A percentile compares a stretch with the other conserved stretches of the same genome.
Evolutionary conservation across 2,888 invertebrate species (phyloP).

Genomic region (Amaurobius ferox): DNA sequence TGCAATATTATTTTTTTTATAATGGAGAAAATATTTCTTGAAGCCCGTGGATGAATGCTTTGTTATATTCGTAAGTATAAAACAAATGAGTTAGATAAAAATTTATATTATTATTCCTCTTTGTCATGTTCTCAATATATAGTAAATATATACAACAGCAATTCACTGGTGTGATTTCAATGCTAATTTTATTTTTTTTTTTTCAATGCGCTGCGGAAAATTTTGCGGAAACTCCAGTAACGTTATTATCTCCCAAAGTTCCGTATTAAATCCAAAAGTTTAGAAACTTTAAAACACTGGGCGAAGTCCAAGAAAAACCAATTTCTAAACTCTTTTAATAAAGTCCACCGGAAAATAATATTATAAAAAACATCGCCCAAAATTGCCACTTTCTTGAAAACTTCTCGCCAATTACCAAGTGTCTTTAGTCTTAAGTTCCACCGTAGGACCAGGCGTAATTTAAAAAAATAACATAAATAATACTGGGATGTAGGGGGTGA

Average conservation of each 20-base stretch:
- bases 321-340: slow-evolving; percentile 70
- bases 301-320: slow-evolving; percentile 42
- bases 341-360: slow-evolving; percentile 42
- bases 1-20: too few species aligned
- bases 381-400: slow-evolving; percentile 57
- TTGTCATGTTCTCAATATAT: too few species aligned
- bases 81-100: too few species aligned
- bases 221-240: not conserved
- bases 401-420: slow-evolving; percentile 65
- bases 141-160: too few species aligned
- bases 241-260: not conserved
- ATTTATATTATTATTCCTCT: too few species aligned
- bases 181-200: too few species aligned
- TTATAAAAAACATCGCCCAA: slow-evolving; percentile 20
- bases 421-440: slow-evolving; percentile 52
- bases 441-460: slow-evolving; percentile 27
- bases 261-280: slow-evolving; percentile 22
- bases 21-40: too few species aligned
- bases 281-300: slow-evolving; percentile 11
- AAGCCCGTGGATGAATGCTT: too few species aligned
- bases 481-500: slow-evolving; percentile 13
- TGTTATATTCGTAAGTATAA: too few species aligned
- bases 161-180: too few species aligned
- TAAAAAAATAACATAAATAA: slow-evolving; percentile 51
- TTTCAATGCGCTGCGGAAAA: not conserved